Evolutionary conservation across 2,113 vertebrate species (phyloP).

Genomic region (Stegastes partitus): DNA sequence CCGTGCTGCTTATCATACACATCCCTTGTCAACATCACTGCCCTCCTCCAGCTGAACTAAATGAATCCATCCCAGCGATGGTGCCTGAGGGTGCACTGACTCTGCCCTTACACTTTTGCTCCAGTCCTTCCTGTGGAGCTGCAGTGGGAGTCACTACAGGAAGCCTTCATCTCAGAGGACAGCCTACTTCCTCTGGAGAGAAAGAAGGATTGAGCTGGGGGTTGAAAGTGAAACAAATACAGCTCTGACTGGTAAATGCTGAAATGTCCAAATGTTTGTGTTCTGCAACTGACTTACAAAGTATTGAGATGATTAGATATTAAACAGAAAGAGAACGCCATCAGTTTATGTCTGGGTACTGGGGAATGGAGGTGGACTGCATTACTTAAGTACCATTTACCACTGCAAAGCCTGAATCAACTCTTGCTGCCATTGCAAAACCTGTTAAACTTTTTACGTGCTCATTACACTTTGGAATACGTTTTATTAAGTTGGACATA

Average conservation of each 20-base stretch:
- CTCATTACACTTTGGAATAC: background rate
- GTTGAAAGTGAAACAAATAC: slow-evolving; percentile 19
- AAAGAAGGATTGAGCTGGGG: slow-evolving; percentile 25
- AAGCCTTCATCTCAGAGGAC: slow-evolving; percentile 68
- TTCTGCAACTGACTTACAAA: background rate
- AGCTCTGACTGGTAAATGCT: background rate
- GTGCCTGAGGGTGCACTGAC: slow-evolving; percentile 69
- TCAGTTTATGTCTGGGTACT: background rate
- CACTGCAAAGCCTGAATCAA: background rate
- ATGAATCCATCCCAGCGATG: slow-evolving; percentile 54
- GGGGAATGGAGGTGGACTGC: background rate
- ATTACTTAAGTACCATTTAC: background rate
- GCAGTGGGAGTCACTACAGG: slow-evolving; percentile 65
- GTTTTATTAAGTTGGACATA: background rate
- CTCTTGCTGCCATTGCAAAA: background rate
- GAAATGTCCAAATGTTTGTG: background rate
- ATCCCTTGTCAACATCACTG: slow-evolving; percentile 8
- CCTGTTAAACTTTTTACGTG: background rate
- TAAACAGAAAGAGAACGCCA: background rate
- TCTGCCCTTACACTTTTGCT: slow-evolving; percentile 58
- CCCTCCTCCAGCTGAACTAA: background rate
- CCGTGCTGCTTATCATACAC: background rate
- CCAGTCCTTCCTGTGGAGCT: slow-evolving; percentile 71
- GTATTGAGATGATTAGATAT: background rate
- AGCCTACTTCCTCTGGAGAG: slow-evolving; percentile 64